phyloP scores from a whole-genome alignment of 1,140 invertebrate genomes.

The Bombus difficillimus region DNA sequence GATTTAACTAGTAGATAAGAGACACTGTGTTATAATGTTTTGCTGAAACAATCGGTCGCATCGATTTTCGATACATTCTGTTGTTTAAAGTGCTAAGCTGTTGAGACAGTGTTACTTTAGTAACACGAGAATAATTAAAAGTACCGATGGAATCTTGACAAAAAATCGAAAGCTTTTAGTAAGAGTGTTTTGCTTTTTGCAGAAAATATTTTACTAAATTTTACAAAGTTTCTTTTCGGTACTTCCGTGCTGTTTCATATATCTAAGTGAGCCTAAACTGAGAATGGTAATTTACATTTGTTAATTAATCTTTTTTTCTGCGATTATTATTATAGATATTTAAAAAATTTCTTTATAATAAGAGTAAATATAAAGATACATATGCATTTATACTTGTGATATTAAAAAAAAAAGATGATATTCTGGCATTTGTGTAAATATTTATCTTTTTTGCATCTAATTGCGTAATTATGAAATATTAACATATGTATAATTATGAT shows the following conservation, averaged over 20 bases:
- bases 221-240: background rate
- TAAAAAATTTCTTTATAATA: background rate
- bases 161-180: background rate
- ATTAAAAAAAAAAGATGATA: background rate
- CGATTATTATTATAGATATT: background rate
- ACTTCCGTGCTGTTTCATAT: background rate
- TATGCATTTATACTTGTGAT: background rate
- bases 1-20: background rate
- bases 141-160: background rate
- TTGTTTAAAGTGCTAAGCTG: background rate
- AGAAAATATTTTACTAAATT: background rate
- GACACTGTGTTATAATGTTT: background rate
- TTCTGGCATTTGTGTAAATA: background rate
- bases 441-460: background rate
- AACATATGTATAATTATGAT: background rate
- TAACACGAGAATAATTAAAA: background rate
- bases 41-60: background rate
- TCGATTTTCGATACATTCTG: background rate
- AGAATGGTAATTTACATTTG: background rate
- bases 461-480: too few species aligned
- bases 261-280: too few species aligned
- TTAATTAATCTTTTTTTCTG: background rate
- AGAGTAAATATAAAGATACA: background rate
- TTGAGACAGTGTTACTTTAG: background rate
- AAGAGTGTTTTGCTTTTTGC: background rate